phyloP scores from a whole-genome alignment of 2,797 vertebrate genomes.

The Zalophus californianus region DNA sequence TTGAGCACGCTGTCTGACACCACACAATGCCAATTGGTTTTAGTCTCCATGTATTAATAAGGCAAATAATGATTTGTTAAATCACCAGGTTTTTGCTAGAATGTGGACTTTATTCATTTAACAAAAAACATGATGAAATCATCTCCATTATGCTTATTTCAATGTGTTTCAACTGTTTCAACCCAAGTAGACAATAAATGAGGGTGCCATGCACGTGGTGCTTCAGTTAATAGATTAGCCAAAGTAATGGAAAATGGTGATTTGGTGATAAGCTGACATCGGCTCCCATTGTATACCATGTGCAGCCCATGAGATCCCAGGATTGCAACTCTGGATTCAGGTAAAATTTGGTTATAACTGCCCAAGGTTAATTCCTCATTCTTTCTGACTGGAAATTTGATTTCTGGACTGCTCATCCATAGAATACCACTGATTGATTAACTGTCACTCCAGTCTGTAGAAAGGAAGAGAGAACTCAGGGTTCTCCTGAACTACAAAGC shows the following conservation, averaged over 20 bases:
- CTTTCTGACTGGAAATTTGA: slow-evolving; percentile 8
- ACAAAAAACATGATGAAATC: background rate
- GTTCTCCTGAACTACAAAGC: background rate
- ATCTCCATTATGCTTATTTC: background rate
- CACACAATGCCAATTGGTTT: background rate
- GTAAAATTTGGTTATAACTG: background rate
- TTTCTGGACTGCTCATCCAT: background rate
- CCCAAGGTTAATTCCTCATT: background rate
- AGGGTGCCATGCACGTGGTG: background rate
- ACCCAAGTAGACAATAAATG: background rate
- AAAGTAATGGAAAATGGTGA: background rate
- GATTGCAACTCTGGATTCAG: background rate
- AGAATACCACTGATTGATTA: background rate
- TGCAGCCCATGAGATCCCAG: background rate
- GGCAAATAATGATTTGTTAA: background rate
- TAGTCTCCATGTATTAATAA: background rate
- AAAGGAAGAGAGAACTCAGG: background rate
- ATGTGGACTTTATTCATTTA: background rate
- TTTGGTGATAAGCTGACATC: background rate
- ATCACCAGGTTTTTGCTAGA: background rate
- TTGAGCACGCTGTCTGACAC: background rate
- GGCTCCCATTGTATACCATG: background rate
- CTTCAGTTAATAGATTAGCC: background rate
- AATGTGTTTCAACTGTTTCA: background rate
- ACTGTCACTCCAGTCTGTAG: background rate